These are phyloP conservation scores for Melanerpes aurifrons DNA, from an alignment of 2,113 vertebrate species.

Conservation along the genomic window DNA sequence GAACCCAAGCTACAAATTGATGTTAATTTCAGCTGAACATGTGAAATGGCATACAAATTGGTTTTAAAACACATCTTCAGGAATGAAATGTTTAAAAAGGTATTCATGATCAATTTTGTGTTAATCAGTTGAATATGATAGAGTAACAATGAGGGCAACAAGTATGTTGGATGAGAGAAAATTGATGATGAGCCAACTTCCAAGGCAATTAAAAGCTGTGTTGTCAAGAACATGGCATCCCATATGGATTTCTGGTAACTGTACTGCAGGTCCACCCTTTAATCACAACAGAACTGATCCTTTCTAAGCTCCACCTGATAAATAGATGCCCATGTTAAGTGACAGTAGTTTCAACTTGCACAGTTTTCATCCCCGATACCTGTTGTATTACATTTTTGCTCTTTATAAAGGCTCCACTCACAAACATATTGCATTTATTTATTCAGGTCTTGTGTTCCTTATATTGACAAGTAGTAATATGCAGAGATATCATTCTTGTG, in stretches of 20 bases:
- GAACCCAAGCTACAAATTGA: not conserved
- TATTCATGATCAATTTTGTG: not conserved
- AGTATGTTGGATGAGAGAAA: slow-evolving; percentile 9
- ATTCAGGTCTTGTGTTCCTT: not conserved
- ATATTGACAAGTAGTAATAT: not conserved
- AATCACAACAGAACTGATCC: not conserved
- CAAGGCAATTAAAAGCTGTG: not conserved
- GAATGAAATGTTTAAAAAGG: not conserved
- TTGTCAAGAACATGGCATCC: slow-evolving; percentile 59
- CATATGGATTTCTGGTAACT: slow-evolving; percentile 21
- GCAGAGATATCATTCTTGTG: not conserved
- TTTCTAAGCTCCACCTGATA: not conserved
- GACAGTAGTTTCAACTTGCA: not conserved
- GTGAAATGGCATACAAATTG: not conserved
- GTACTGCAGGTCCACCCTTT: not conserved
- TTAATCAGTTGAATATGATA: not conserved
- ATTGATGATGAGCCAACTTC: slow-evolving; percentile 26
- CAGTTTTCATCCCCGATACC: not conserved
- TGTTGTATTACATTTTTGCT: not conserved
- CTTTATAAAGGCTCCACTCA: not conserved
- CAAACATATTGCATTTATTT: not conserved
- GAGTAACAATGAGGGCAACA: not conserved
- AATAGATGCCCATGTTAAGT: not conserved
- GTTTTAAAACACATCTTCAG: not conserved
- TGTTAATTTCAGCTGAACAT: not conserved